Base-by-base conservation (phyloP, 2,888 invertebrate species). In the Dexiosoma caninum region DNA sequence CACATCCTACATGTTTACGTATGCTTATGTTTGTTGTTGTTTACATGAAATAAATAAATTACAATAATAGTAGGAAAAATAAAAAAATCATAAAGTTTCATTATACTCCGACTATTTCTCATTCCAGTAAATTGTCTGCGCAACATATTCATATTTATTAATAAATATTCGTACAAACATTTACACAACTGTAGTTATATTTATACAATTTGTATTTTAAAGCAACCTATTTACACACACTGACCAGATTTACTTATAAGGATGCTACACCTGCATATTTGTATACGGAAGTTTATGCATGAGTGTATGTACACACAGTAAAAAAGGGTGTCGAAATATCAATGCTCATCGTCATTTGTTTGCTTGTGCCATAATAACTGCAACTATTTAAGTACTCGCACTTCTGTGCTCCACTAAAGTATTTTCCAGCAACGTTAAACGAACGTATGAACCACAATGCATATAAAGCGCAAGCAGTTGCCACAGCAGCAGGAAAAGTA, bases 61-160 rank as follows among this genome's bases (percentile, higher is more conserved):
- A 23, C 51, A 40, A 51, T 30, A 72, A 53, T 5, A 27, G 27
- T 27, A 27, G 6, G 35, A 46, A 46, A 9, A 59, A 49, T 23
- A 62, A 53, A 53, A 62, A 53, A 51, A 42, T 44, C 62, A 62
- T 62, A 72, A 62, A 53, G 40, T 71, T 71, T 62, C 62, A 62
- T 62, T 53, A 10, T 6, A 16, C 16, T 44, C 40, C 30, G 32
- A 55, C 19, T n/a, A 32, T 42, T 23, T 55, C 37, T 30, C 21
- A 21, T 42, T 10, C 44, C 44, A 42, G 27, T 23, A 4, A n/a
- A 37, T n/a, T 40, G 66, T 12, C 3, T 40, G 66, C 27, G 2
- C 21, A 37, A 51, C 9, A 1, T 19, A 14, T 46, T 14, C 19
- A n/a, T 32, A 7, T 35, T 9, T 57, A 44, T 46, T 46, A 55